Percentiles rank a stretch among this genome's conserved stretches.
Evolutionary conservation across 2,888 invertebrate genomes (phyloP).

Genomic region (Lysandra coridon): DNA sequence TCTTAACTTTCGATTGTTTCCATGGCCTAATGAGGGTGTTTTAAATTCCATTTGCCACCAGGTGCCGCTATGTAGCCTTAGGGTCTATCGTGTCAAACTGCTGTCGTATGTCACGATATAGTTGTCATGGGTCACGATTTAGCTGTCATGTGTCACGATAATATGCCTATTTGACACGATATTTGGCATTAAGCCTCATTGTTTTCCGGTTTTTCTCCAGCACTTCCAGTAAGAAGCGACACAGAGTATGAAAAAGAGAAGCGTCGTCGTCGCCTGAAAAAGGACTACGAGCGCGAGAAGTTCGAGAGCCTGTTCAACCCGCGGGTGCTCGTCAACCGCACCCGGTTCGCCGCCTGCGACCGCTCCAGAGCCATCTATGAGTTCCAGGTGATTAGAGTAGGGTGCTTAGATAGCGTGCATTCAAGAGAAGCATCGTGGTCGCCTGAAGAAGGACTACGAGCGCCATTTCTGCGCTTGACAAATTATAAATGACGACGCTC

Average conservation of each 20-base stretch:
- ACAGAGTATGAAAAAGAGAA: slow-evolving; percentile 62
- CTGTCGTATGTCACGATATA: too few relatives aligned
- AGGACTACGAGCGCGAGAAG: slow-evolving; percentile 62
- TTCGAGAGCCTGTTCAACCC: slow-evolving; percentile 63
- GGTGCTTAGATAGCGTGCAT: too few relatives aligned
- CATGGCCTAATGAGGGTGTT: neutral
- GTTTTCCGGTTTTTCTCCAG: slow-evolving; percentile 41
- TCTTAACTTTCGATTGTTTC: neutral
- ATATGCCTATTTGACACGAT: too few relatives aligned
- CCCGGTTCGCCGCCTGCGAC: slow-evolving; percentile 67
- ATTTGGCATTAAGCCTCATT: too few relatives aligned
- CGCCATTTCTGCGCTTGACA: slow-evolving; percentile 39
- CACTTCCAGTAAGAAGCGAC: slow-evolving; percentile 51
- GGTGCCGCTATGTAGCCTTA: too few relatives aligned
- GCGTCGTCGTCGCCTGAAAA: slow-evolving; percentile 54
- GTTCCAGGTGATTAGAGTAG: slow-evolving; percentile 38
- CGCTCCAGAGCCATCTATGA: slow-evolving; percentile 62
- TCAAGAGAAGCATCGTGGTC: slow-evolving; percentile 55
- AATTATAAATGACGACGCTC: too few relatives aligned
- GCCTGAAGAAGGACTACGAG: slow-evolving; percentile 56
- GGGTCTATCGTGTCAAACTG: too few relatives aligned
- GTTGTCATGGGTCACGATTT: too few relatives aligned
- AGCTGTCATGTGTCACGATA: too few relatives aligned
- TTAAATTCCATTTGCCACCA: neutral
- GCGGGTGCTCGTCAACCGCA: slow-evolving; percentile 65